Conservation (phyloP, 2,888 invertebrate genomes). For the Cephus pygmeus region DNA sequence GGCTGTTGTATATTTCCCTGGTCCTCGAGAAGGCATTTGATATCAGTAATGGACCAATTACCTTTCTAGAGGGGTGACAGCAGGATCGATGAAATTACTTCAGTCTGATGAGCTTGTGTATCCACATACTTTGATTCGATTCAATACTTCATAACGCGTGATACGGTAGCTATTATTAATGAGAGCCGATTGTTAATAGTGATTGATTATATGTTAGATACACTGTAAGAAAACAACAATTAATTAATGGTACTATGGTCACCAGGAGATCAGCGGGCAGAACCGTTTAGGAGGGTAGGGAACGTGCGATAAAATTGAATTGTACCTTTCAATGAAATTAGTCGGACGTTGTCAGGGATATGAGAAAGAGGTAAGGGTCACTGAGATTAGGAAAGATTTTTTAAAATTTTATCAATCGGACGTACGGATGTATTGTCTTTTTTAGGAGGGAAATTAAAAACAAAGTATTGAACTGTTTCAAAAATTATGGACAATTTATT, state of each 20-base stretch:
- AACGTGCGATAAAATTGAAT: not conserved
- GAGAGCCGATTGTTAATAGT: not conserved
- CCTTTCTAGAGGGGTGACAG: not conserved
- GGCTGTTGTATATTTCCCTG: not conserved
- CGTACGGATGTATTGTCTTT: conserved; percentile 12
- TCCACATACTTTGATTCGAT: not conserved
- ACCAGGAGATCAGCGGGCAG: not conserved
- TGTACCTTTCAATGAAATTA: not conserved
- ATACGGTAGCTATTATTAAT: not conserved
- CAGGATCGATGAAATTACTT: not conserved
- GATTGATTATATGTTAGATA: conserved; percentile 13
- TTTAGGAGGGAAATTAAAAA: not conserved
- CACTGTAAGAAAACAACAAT: conserved; percentile 33
- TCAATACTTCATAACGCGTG: not conserved
- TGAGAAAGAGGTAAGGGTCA: not conserved
- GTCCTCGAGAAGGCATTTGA: not conserved
- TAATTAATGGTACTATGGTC: conserved; percentile 15
- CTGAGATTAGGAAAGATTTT: not conserved
- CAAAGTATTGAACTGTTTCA: not conserved
- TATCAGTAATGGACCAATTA: not conserved
- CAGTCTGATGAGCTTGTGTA: not conserved
- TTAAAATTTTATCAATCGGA: not conserved
- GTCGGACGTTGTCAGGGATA: not conserved
- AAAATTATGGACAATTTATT: not conserved
- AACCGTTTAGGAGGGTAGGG: not conserved